Base-by-base conservation (phyloP, 2,888 invertebrate species). In the Agriopis aurantiaria region DNA sequence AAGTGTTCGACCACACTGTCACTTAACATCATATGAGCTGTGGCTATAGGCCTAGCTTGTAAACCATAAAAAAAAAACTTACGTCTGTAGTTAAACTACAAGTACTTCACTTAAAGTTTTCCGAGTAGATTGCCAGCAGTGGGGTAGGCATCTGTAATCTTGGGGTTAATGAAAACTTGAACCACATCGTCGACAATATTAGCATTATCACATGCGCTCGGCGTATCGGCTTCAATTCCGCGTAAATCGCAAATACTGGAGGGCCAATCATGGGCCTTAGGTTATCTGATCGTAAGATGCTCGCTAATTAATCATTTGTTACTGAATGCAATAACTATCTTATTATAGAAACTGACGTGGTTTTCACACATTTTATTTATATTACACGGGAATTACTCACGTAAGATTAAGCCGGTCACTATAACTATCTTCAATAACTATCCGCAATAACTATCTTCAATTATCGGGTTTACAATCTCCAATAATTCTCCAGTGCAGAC, bases 121-220 rank as follows among this genome's bases (percentile, higher is more conserved):
- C 84, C 82, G 72, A 74, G 63, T 60, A 55, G 46, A 69, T 65
- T 51, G 58, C 64, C 46, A 52, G 40, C 49, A 71, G 64, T 71
- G 71, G 60, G 58, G 69, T 68, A 72, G 69, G 78, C 80, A 74
- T 68, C 74, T 78, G 33, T 84, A 84, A 87, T 87, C 84, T 79
- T 79, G 76, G 76, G 88, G 88, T 91, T 85, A 88, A 85, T 86
- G 81, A 85, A 85, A 87, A 87, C 86, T 85, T 88, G 85, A 88
- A 85, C 89, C 78, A 69, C 71, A 70, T 80, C 77, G 79, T 88
- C 85, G 89, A 87, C 85, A 90, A 84, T 71, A 83, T 80, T 81
- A 78, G 78, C 78, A 82, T 85, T 82, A 82, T 83, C 80, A 73
- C 46, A 65, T 73, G 77, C 76, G 49, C 45, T 56, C 68, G 80